Evolutionary conservation across 2,113 vertebrate genomes (phyloP).

Genomic region (Pristiophorus japonicus): DNA sequence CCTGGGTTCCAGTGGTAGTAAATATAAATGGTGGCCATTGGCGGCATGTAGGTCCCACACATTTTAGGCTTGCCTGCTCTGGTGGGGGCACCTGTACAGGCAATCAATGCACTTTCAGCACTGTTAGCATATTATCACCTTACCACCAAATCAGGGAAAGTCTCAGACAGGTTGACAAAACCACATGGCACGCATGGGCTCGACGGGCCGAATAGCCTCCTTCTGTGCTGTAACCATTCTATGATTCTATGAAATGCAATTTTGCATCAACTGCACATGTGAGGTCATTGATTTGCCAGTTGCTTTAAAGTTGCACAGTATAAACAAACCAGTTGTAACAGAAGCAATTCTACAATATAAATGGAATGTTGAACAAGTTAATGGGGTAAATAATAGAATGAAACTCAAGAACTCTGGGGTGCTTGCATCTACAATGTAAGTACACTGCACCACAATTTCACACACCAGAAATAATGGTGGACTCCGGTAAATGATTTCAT

Average conservation of each 20-base stretch:
- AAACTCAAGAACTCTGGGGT: not conserved
- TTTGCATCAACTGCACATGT: not conserved
- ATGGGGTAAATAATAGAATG: not conserved
- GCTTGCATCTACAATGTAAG: not conserved
- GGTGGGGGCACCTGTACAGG: not conserved
- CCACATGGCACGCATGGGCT: no score
- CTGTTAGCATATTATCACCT: not conserved
- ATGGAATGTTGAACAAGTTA: not conserved
- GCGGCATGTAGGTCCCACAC: not conserved
- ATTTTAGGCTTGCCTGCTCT: not conserved
- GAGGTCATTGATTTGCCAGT: not conserved
- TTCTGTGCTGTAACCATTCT: no score
- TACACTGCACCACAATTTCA: not conserved
- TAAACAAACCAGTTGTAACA: not conserved
- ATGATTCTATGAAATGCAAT: no score
- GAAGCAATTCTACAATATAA: not conserved
- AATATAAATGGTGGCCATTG: not conserved
- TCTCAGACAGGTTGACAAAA: not conserved
- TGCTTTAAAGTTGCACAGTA: not conserved
- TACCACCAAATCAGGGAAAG: not conserved
- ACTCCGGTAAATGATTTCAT: not conserved
- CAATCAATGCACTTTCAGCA: not conserved
- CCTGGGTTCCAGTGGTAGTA: not conserved
- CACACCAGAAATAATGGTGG: not conserved
- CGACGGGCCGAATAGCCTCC: no score